These are phyloP conservation scores for Phalanger gymnotis DNA, from an alignment of 2,797 vertebrate species.

Conservation along the genomic window DNA sequence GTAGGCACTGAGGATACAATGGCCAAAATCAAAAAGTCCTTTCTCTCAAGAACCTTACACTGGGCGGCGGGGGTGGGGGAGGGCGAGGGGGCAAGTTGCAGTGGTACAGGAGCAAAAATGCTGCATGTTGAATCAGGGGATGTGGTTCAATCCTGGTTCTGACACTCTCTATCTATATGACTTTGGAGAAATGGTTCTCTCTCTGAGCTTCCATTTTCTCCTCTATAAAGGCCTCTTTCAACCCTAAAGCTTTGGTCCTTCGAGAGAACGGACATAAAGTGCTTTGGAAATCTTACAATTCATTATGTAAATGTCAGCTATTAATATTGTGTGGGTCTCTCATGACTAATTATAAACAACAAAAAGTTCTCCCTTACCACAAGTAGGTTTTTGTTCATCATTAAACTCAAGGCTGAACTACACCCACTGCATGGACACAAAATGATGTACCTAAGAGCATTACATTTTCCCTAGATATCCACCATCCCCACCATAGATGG, in stretches of 20 bases:
- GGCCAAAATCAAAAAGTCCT: not conserved
- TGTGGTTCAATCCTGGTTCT: not conserved
- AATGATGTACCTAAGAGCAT: not conserved
- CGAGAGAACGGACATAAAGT: not conserved
- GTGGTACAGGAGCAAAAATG: not conserved
- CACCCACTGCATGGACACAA: not conserved
- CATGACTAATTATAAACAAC: constrained; percentile 17
- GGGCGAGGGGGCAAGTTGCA: no score
- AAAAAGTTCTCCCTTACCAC: not conserved
- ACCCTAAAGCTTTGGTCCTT: not conserved
- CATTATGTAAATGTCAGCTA: not conserved
- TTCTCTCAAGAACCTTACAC: not conserved
- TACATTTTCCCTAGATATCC: not conserved
- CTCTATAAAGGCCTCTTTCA: not conserved
- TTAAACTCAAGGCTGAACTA: not conserved
- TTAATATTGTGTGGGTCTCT: not conserved
- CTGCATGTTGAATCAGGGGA: not conserved
- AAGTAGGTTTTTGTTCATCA: constrained; percentile 26
- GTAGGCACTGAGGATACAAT: no score
- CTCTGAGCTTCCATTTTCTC: not conserved
- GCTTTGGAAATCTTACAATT: not conserved
- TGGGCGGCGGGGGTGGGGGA: no score
- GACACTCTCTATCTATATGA: not conserved
- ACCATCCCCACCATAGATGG: not conserved
- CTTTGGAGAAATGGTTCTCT: not conserved